phyloP scores from a whole-genome alignment of 1,140 invertebrate genomes.

The Neelides sp. region DNA sequence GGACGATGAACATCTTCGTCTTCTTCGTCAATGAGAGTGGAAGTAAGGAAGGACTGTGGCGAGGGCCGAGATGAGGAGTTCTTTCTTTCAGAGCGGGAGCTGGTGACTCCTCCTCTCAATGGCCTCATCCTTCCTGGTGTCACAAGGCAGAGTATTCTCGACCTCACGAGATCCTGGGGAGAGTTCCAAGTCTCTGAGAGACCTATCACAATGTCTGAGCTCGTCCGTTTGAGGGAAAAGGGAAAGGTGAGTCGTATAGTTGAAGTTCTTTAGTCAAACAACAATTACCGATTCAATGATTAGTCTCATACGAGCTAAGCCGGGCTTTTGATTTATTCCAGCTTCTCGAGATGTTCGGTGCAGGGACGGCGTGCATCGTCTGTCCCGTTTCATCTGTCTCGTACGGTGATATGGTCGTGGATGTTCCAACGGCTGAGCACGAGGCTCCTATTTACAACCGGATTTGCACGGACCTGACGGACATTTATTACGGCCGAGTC shows the following conservation, averaged over 20 bases:
- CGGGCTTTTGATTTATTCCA: constrained; percentile 38
- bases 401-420: constrained; percentile 50
- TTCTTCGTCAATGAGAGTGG: constrained; percentile 75
- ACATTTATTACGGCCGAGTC: constrained; percentile 75
- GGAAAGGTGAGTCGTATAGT: constrained; percentile 67
- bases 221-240: constrained; percentile 58
- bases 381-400: constrained; percentile 73
- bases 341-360: constrained; percentile 86
- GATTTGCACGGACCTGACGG: constrained; percentile 56
- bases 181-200: constrained; percentile 76
- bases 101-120: constrained; percentile 82
- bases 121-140: constrained; percentile 89
- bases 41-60: constrained; percentile 48
- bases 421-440: constrained; percentile 63
- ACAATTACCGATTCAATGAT: background rate
- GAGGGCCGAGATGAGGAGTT: background rate
- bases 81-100: constrained; percentile 60
- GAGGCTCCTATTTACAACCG: constrained; percentile 45
- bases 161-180: constrained; percentile 68
- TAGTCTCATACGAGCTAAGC: constrained; percentile 4
- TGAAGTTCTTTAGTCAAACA: constrained; percentile 1
- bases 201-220: constrained; percentile 70
- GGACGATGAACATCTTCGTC: constrained; percentile 97
- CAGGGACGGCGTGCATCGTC: constrained; percentile 85
- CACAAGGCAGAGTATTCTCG: constrained; percentile 72